A percentile compares a stretch with the other conserved stretches of the same genome.
These are phyloP conservation scores for Lytechinus variegatus DNA, from an alignment of 35 echinoderm and acorn worm species.

Conservation along the genomic window DNA sequence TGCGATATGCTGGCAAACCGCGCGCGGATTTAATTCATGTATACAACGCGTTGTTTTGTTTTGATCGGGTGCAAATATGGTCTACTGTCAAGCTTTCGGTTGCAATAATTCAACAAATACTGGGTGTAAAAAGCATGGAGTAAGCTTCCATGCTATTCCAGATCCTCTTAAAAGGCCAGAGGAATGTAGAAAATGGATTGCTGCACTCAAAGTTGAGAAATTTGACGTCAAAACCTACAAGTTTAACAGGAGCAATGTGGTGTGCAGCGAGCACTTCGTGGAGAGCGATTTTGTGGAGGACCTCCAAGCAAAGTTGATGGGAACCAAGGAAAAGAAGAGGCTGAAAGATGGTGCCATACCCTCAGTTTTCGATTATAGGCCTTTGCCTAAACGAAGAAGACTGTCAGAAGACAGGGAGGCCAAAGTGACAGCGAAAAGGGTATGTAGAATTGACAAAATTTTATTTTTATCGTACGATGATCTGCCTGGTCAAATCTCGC, in stretches of 20 bases:
- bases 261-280: constrained; percentile 19
- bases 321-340: not conserved
- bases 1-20: too few relatives aligned
- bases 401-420: not conserved
- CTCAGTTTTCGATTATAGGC: not conserved
- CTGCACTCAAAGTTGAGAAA: not conserved
- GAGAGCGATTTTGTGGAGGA: not conserved
- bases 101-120: not conserved
- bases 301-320: not conserved
- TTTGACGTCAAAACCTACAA: not conserved
- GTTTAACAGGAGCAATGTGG: not conserved
- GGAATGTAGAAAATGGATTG: not conserved
- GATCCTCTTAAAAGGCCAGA: not conserved
- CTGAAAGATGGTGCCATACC: constrained; percentile 19
- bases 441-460: not conserved
- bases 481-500: too few relatives aligned
- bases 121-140: constrained; percentile 1
- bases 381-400: not conserved
- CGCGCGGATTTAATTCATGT: too few relatives aligned
- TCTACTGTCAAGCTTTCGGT: not conserved
- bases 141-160: constrained; percentile 19
- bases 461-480: too few relatives aligned
- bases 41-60: too few relatives aligned
- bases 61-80: too few relatives aligned
- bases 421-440: not conserved